Base-by-base conservation (phyloP, 2,113 vertebrate genomes). In the Galeopterus variegatus region DNA sequence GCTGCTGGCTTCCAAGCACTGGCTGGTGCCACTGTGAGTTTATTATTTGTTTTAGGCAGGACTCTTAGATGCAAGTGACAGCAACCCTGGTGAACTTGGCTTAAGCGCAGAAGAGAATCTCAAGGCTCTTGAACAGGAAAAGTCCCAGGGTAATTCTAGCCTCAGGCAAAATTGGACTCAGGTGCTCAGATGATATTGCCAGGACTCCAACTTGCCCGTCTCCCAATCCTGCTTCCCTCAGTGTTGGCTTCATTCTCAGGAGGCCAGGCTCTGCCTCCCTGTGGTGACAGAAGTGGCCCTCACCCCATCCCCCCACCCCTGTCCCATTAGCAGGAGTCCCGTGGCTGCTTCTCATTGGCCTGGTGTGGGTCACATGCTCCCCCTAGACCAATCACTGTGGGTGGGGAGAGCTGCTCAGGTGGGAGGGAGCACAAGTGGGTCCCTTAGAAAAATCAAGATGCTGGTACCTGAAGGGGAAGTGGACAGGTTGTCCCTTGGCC, bases 391-490 rank as follows among this genome's bases (percentile, higher is more conserved):
- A 10, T 79, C 54, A 28, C 10, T 86, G 56, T 28, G 75, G 92
- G 36, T 19, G 33, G 52, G 15, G 8, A 28, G 64, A 11, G 72
- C 45, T 26, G 70, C 50, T 54, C 10, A 1, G 19, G 23, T 11
- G 4, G 5, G 36, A 36, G 26, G 26, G 69, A 36, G 33, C 33
- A 23, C 76, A 4, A 33, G 33, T 1, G 62, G 28, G 8, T 18
- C 52, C 50, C 64, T 1, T 5, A 56, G 64, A 72, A 52, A 77
- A 60, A 31, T 17, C 50, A 23, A 54, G 64, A 41, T 24, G 33
- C 36, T 5, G 5, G 9, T 19, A 33, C 36, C 8, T 0, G 0
- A 41, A 58, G 11, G 10, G 64, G 70, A 70, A 0, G 13, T 45
- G 45, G 45, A 23, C 50, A 28, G 77, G 56, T 33, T 52, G 23